These are phyloP conservation scores for Drosophila quadrilineata DNA, from an alignment of 1,140 invertebrate genomes.

Conservation along the genomic window DNA sequence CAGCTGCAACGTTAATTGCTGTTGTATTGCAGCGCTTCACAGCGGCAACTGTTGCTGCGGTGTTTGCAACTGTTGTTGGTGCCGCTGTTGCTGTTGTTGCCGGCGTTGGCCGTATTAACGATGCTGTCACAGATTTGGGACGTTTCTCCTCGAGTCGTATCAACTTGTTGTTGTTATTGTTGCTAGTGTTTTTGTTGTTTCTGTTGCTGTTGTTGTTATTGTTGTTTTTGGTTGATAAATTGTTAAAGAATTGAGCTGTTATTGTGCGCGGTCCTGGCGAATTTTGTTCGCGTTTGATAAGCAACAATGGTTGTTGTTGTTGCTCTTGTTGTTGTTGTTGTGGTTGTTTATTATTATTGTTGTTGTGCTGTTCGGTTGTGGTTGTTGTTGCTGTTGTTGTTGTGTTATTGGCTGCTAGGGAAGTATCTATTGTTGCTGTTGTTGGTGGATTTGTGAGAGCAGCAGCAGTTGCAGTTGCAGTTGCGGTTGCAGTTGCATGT, in stretches of 20 bases:
- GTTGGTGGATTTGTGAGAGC: constrained; percentile 1
- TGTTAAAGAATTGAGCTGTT: constrained; percentile 50
- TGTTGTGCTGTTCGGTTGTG: constrained; percentile 34
- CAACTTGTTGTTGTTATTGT: constrained; percentile 21
- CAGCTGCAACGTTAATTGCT: constrained; percentile 12
- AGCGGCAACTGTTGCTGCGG: constrained; percentile 16
- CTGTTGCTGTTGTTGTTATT: constrained; percentile 16
- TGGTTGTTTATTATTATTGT: constrained; percentile 23
- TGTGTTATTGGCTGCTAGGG: constrained; percentile 10
- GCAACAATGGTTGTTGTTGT: constrained; percentile 23
- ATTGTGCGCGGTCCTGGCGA: constrained; percentile 61
- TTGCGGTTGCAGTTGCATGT: constrained; percentile 1
- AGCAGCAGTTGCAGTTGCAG: constrained; percentile 26
- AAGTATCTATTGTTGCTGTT: constrained; percentile 7
- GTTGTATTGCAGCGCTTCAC: constrained; percentile 47
- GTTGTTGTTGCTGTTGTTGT: constrained; percentile 15
- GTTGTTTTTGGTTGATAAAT: no score
- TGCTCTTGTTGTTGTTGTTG: constrained; percentile 17
- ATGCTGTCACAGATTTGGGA: constrained; percentile 79
- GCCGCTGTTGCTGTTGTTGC: constrained; percentile 16
- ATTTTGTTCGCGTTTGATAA: constrained; percentile 61
- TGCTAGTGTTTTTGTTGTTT: constrained; percentile 14
- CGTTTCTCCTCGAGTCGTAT: constrained; percentile 62
- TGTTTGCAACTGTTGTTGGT: constrained; percentile 12
- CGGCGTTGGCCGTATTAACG: constrained; percentile 63